Percentiles rank a stretch among this genome's conserved stretches.
These are phyloP conservation scores for Hyperoplus lanceolatus DNA, from an alignment of 2,797 vertebrate species.

Conservation along the genomic window DNA sequence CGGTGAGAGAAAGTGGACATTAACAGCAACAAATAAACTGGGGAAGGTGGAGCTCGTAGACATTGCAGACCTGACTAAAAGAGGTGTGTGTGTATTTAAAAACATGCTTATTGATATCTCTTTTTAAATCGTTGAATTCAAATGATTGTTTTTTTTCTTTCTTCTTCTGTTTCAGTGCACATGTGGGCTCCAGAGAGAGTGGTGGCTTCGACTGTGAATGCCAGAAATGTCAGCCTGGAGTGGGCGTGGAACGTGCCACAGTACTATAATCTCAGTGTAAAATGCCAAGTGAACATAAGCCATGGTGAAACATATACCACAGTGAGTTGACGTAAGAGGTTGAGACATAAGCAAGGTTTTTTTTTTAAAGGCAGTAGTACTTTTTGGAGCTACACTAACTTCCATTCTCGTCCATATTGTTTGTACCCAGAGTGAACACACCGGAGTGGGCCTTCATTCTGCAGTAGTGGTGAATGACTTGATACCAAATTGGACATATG, in stretches of 20 bases:
- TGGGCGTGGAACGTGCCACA: conserved; percentile 65
- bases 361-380: too few species aligned
- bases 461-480: conserved; percentile 62
- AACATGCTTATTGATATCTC: background rate
- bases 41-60: conserved; percentile 68
- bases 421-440: conserved; percentile 31
- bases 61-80: conserved; percentile 65
- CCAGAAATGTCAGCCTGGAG: conserved; percentile 64
- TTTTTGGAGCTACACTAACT: background rate
- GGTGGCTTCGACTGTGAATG: background rate
- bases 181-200: conserved; percentile 55
- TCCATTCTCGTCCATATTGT: background rate
- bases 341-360: background rate
- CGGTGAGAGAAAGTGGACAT: conserved; percentile 70
- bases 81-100: conserved; percentile 66
- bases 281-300: conserved; percentile 67
- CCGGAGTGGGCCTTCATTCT: conserved; percentile 51
- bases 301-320: background rate
- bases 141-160: background rate
- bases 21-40: conserved; percentile 61
- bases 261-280: conserved; percentile 57
- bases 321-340: conserved; percentile 59
- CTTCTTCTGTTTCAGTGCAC: conserved; percentile 58
- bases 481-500: conserved; percentile 64
- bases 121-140: background rate